A percentile compares a stretch with the other conserved stretches of the same genome.
phyloP scores from a whole-genome alignment of 2,113 vertebrate species.

The Podocnemis expansa region DNA sequence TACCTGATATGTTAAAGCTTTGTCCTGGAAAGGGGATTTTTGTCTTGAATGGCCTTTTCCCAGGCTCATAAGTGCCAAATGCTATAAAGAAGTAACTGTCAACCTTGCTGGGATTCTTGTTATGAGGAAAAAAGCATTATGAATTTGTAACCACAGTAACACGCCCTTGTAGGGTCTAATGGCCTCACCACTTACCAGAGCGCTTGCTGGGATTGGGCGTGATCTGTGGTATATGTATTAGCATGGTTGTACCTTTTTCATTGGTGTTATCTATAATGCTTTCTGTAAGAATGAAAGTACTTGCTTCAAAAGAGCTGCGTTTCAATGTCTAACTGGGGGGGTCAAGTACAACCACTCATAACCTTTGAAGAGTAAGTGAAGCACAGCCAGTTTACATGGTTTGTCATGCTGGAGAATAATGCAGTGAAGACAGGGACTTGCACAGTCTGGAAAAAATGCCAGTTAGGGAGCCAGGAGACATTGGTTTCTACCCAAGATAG shows the following conservation, averaged over 20 bases:
- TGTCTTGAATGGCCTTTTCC: not conserved
- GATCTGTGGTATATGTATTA: not conserved
- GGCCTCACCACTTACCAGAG: not conserved
- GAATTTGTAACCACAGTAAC: not conserved
- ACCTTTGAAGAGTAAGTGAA: not conserved
- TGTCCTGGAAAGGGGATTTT: not conserved
- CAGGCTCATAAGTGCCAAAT: not conserved
- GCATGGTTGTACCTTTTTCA: not conserved
- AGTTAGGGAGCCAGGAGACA: no score
- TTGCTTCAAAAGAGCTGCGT: no score
- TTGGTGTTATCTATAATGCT: not conserved
- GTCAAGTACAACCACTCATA: not conserved
- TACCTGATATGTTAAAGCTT: not conserved
- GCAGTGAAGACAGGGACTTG: not conserved
- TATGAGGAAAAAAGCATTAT: not conserved
- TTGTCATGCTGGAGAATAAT: not conserved
- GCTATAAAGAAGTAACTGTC: not conserved
- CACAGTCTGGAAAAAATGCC: not conserved
- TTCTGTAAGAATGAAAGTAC: not conserved
- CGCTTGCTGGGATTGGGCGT: not conserved
- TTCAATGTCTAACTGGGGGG: not conserved
- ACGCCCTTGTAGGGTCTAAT: not conserved
- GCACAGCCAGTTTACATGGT: not conserved
- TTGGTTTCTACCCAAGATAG: no score
- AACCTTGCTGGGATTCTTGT: not conserved